These are phyloP conservation scores for Rugalucina vietnamica DNA, from an alignment of 2,888 invertebrate genomes.

Conservation along the genomic window DNA sequence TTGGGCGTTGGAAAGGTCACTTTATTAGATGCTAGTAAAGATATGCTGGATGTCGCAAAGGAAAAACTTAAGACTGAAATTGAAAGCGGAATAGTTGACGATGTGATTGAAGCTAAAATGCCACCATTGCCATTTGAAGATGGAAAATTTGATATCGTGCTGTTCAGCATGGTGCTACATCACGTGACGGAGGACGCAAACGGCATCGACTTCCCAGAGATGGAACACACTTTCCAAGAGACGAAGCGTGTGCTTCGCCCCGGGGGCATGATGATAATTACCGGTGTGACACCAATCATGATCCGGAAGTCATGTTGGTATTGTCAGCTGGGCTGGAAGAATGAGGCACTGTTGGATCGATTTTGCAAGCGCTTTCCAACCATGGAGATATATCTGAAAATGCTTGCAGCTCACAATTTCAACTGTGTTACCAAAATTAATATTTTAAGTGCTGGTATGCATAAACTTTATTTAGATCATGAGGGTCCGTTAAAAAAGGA, in stretches of 20 bases:
- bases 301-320: neutral
- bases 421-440: neutral
- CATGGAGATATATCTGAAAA: neutral
- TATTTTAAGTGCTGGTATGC: neutral
- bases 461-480: neutral
- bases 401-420: neutral
- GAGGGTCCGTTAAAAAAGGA: conserved; percentile 8
- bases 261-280: neutral
- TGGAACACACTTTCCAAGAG: neutral
- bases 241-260: neutral
- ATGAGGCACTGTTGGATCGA: neutral
- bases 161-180: conserved; percentile 16
- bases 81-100: neutral
- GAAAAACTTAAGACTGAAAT: neutral
- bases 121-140: neutral
- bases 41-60: neutral
- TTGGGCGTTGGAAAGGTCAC: neutral
- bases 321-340: no score
- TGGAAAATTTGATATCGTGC: neutral
- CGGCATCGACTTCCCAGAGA: neutral
- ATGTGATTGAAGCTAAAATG: neutral
- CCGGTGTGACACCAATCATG: neutral
- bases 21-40: neutral
- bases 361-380: neutral
- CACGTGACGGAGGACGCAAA: neutral